These are phyloP conservation scores for Seladonia tumulorum DNA, from an alignment of 2,888 invertebrate genomes.

Conservation along the genomic window DNA sequence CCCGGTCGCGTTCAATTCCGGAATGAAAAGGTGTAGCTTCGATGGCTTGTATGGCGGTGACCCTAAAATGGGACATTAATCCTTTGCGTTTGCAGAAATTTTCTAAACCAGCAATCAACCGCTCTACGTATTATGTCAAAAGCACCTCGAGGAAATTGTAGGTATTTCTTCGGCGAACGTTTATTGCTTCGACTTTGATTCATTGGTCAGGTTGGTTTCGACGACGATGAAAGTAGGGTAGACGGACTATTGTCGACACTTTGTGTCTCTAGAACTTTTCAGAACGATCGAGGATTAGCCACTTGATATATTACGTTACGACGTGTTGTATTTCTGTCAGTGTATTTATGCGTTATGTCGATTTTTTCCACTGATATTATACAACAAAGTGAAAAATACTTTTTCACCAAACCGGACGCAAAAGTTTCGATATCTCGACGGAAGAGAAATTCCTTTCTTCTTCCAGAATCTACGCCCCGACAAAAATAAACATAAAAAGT, in stretches of 20 bases:
- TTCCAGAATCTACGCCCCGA: no score
- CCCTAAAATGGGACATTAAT: neutral
- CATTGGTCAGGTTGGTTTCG: neutral
- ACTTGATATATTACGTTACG: no score
- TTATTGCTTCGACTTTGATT: neutral
- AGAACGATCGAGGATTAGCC: no score
- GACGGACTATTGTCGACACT: neutral
- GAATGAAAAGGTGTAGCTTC: neutral
- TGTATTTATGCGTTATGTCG: no score
- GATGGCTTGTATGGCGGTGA: neutral
- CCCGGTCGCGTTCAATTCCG: neutral
- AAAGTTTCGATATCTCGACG: no score
- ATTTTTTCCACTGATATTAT: no score
- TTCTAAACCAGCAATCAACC: neutral
- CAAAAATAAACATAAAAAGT: no score
- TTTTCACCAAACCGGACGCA: no score
- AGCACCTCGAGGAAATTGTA: fast-evolving
- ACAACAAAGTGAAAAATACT: no score
- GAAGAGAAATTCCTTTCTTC: no score
- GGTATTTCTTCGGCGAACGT: neutral
- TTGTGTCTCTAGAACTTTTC: no score
- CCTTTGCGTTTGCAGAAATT: neutral
- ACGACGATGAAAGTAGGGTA: neutral
- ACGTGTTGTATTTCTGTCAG: no score
- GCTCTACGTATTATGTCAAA: neutral